phyloP scores from a whole-genome alignment of 2,797 vertebrate genomes.

The Nyctibius grandis region DNA sequence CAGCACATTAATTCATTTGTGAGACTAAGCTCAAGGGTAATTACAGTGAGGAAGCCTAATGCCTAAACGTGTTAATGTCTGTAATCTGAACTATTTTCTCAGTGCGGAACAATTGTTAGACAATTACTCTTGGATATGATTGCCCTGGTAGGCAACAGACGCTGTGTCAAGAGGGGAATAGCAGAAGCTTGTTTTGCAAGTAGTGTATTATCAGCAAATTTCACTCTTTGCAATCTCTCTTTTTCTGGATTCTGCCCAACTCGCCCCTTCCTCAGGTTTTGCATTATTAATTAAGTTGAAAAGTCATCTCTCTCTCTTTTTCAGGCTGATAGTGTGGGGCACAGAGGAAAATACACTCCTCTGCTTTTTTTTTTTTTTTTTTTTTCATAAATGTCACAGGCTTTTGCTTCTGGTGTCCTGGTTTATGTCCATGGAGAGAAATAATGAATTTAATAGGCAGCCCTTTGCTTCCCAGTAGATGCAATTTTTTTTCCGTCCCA shows the following conservation, averaged over 20 bases:
- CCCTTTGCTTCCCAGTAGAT: background rate
- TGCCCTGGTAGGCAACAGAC: conserved; percentile 68
- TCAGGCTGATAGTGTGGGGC: background rate
- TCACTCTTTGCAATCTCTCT: background rate
- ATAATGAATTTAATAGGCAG: background rate
- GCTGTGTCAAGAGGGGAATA: conserved; percentile 62
- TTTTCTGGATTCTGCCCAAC: background rate
- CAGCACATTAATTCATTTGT: conserved; percentile 82
- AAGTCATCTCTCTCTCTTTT: background rate
- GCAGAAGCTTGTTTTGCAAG: conserved; percentile 58
- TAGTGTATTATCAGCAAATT: conserved; percentile 52
- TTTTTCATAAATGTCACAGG: background rate
- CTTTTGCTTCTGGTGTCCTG: background rate
- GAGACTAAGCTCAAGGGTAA: conserved; percentile 80
- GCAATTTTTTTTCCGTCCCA: background rate
- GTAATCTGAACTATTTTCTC: conserved; percentile 78
- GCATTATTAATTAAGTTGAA: conserved; percentile 15
- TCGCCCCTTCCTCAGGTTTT: background rate
- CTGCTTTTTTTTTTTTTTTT: background rate
- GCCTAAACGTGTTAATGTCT: conserved; percentile 77
- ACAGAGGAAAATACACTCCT: background rate
- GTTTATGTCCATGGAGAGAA: background rate
- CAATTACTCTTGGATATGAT: conserved; percentile 74
- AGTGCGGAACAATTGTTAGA: conserved; percentile 74
- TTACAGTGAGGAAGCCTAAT: conserved; percentile 75